These are phyloP conservation scores for Physocephala rufipes DNA, from an alignment of 2,888 invertebrate genomes.

Conservation along the genomic window DNA sequence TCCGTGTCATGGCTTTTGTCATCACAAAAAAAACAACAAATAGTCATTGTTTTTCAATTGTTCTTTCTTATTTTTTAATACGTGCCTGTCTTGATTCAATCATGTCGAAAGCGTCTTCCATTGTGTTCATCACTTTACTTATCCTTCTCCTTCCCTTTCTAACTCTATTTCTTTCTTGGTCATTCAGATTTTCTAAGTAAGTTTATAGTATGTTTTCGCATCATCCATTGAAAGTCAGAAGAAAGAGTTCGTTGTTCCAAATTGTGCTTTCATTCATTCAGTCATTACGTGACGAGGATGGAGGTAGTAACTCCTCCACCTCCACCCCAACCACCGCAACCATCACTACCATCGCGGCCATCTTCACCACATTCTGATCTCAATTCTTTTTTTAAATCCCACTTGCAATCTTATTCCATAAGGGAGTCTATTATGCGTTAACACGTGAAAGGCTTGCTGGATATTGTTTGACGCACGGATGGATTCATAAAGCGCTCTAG, in stretches of 20 bases:
- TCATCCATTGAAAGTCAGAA: neutral
- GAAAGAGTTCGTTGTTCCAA: conserved; percentile 6
- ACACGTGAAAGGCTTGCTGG: neutral
- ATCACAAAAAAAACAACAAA: no score
- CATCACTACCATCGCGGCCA: no score
- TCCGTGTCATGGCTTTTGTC: no score
- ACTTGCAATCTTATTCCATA: neutral
- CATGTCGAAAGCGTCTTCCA: no score
- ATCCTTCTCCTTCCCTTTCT: neutral
- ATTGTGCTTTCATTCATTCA: conserved; percentile 17
- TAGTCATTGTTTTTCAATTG: no score
- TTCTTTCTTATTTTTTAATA: no score
- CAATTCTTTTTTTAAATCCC: neutral
- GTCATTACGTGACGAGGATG: no score
- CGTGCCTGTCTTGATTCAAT: no score
- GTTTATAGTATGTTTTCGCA: neutral
- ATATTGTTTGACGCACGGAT: neutral
- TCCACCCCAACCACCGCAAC: neutral
- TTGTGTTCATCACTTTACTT: neutral
- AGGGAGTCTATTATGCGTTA: conserved; percentile 14
- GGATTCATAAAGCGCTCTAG: conserved; percentile 17
- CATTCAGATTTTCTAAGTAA: neutral
- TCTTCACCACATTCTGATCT: neutral
- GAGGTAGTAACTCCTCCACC: neutral
- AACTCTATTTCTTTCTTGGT: neutral